Percentiles rank a stretch among this genome's conserved stretches.
Conservation (phyloP, 92 coral and sea anemone species). For the Parazoanthus atlanticus region DNA sequence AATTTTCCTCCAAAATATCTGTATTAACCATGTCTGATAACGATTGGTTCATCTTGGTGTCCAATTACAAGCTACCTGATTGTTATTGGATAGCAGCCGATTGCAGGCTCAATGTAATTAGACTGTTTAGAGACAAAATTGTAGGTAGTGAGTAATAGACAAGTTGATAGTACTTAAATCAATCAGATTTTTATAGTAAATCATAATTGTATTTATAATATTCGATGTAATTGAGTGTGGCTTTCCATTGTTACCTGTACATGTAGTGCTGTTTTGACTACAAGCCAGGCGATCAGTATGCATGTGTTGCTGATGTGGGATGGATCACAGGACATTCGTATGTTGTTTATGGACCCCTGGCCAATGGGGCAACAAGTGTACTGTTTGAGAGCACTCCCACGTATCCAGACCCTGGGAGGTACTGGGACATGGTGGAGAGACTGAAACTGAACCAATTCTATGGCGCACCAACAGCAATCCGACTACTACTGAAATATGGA, state of each 20-base stretch:
- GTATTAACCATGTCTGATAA: too few species aligned
- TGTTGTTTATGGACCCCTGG: slow-evolving; percentile 94
- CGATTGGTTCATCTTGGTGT: too few species aligned
- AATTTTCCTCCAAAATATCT: too few species aligned
- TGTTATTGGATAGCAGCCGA: too few species aligned
- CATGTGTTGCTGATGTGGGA: slow-evolving; percentile 98
- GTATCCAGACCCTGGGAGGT: slow-evolving; percentile 99
- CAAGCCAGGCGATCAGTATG: slow-evolving; percentile 88
- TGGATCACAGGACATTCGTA: slow-evolving; percentile 99
- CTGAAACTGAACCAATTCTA: slow-evolving; percentile 86
- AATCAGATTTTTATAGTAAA: too few species aligned
- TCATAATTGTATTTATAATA: too few species aligned
- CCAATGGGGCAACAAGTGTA: slow-evolving; percentile 94
- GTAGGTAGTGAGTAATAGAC: too few species aligned
- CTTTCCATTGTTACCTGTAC: background rate
- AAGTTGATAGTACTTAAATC: too few species aligned
- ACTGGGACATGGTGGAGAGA: slow-evolving; percentile 98
- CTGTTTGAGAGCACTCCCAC: slow-evolving; percentile 97
- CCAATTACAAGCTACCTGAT: too few species aligned
- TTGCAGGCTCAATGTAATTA: too few species aligned
- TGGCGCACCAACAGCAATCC: slow-evolving; percentile 93
- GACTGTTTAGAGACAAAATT: too few species aligned
- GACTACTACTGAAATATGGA: slow-evolving; percentile 85
- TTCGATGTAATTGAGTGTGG: background rate
- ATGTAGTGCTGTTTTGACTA: slow-evolving; percentile 89